phyloP scores from a whole-genome alignment of 2,797 vertebrate genomes.

The Aphelocoma californica region DNA sequence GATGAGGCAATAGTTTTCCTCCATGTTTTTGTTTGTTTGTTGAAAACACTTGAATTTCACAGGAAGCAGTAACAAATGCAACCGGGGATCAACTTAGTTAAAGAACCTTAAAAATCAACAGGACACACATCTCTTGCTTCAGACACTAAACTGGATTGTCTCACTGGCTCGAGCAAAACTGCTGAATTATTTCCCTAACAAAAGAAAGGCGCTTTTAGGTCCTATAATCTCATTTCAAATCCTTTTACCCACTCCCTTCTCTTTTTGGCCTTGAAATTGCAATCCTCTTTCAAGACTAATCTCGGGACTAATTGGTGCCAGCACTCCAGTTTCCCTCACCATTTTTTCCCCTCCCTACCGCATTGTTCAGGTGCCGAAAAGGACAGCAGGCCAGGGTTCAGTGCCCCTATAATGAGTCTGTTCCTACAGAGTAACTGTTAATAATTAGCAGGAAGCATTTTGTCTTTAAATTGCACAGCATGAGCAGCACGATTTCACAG shows the following conservation, averaged over 20 bases:
- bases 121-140: conserved; percentile 66
- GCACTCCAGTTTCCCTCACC: conserved; percentile 35
- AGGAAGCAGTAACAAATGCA: conserved; percentile 43
- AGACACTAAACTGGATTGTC: conserved; percentile 75
- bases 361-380: conserved; percentile 51
- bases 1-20: neutral
- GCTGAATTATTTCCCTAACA: conserved; percentile 77
- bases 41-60: conserved; percentile 17
- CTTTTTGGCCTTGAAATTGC: conserved; percentile 76
- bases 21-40: conserved; percentile 40
- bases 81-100: conserved; percentile 17
- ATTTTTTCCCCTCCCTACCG: neutral
- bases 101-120: conserved; percentile 51
- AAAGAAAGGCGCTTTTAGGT: conserved; percentile 78
- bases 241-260: conserved; percentile 79
- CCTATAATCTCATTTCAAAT: conserved; percentile 84
- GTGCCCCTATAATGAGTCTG: conserved; percentile 29
- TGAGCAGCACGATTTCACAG: conserved; percentile 44
- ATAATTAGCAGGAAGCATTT: conserved; percentile 78
- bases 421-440: conserved; percentile 63
- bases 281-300: conserved; percentile 83
- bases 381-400: conserved; percentile 49
- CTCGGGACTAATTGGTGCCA: conserved; percentile 76
- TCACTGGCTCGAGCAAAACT: conserved; percentile 69
- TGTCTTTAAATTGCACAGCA: conserved; percentile 72